Evolutionary conservation across 2,113 vertebrate genomes (phyloP).

Genomic region (Cacatua alba): DNA sequence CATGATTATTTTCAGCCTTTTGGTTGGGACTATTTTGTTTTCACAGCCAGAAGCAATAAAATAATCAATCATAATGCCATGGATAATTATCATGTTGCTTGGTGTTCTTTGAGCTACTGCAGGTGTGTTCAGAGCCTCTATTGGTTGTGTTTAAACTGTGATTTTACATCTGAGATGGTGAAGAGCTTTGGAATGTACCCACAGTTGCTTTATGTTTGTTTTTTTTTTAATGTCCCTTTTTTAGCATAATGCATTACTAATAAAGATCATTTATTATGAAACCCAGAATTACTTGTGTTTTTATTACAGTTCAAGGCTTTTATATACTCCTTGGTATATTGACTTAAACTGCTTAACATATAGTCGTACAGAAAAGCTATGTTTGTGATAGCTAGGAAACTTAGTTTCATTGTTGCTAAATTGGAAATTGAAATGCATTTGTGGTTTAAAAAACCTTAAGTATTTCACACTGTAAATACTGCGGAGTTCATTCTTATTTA

Average conservation of each 20-base stretch:
- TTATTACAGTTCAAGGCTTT: background rate
- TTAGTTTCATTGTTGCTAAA: background rate
- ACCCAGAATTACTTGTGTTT: background rate
- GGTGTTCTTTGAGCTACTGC: constrained; percentile 53
- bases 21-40: constrained; percentile 48
- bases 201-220: background rate
- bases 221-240: background rate
- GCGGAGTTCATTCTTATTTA: background rate
- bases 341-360: background rate
- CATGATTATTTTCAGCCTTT: constrained; percentile 53
- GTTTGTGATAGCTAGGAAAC: background rate
- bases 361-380: background rate
- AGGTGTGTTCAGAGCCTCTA: constrained; percentile 47
- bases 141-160: constrained; percentile 23
- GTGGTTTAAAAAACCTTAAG: background rate
- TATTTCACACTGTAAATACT: background rate
- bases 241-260: background rate
- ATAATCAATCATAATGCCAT: constrained; percentile 67
- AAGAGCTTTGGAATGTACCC: constrained; percentile 51
- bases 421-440: background rate
- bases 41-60: constrained; percentile 70
- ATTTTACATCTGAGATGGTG: constrained; percentile 31
- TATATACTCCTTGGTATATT: background rate
- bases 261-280: background rate
- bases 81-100: constrained; percentile 64